Base-by-base conservation (phyloP, 2,888 invertebrate genomes). In the Falcaria lacertinaria region DNA sequence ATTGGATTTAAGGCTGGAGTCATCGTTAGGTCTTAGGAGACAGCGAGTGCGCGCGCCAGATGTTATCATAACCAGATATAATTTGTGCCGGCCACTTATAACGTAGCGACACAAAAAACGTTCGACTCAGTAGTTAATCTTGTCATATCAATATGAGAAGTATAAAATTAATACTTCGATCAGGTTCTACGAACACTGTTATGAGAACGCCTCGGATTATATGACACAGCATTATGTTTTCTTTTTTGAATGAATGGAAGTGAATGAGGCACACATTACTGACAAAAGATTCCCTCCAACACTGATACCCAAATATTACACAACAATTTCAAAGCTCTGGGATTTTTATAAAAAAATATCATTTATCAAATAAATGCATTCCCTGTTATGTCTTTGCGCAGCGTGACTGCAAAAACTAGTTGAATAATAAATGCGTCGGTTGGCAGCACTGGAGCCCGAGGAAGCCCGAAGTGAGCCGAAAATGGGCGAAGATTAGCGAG, bases 311-410 rank as follows among this genome's bases (percentile, higher is more conserved):
- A 80, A 77, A 79, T 79, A 80, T 80, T 76, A 66, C 60, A 50
- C 60, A 47, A 74, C 79, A 75, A 78, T 79, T 69, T 45, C 45
- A 43, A 47, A 54, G 50, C 47, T 57, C 64, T 45, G 50, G 47
- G 47, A 55, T 61, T 64, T 58, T 48, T 39, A 34, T 33, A 16
- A 76, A 80, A 80, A 85, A 84, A 77, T 65, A 82, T 79, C 75
- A 83, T 88, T 88, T 87, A 87, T 86, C 85, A 88, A 86, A 86
- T 82, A 74, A 86, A 86, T 84, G 82, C 80, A 81, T 85, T 83
- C 80, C 67, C 74, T 67, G 77, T 75, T 83, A 80, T 79, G 81
- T 84, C 83, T 81, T 84, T 87, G 80, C 88, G 56, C 87, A 81
- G 87, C 88, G 82, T 87, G 87, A 86, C 78, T 76, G 72, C 72